Base-by-base conservation (phyloP, 1,140 invertebrate genomes). In the Calosoma granatense region DNA sequence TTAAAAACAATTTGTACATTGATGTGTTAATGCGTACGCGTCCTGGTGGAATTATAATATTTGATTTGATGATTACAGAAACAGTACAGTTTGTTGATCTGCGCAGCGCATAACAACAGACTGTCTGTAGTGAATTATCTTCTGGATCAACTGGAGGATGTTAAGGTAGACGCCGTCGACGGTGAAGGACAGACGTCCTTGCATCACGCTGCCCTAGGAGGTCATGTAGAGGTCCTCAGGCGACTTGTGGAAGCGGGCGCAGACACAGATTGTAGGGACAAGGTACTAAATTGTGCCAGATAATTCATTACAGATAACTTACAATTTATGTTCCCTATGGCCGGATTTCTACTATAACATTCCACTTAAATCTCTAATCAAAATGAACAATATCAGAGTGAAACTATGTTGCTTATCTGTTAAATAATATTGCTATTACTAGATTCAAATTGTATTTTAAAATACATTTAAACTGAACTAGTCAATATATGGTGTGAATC, bases 181-280 rank as follows among this genome's bases (percentile, higher is more conserved):
- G 66, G 65, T 1, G 72, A 76, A 3, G 86, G 88, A 1, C 88
- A 88, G 70, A 85, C 85, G 1, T 79, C 88, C 0, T 71, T 91
- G 0, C 87, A 89, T 67, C 78, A 89, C 21, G 85, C 88, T 1
- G 76, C 85, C 1, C 79, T 88, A 63, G 83, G 86, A 62, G 90
- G 87, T 1, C 82, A 90, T 64, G 76, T 79, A 1, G 75, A 82
- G 41, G 83, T 90, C 69, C 80, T 83, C 1, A 79, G 80, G 23
- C 70, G 90, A 19, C 75, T 93, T 6, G 71, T 90, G 26, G 81
- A 85, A 54, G 79, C 83, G 62, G 79, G 81, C 17, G 85, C 85
- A 9, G 73, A 82, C 60, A 77, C 86, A 1, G 84, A 87, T 65
- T 80, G 72, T 51, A 67, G 73, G 17, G 78, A 79, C 65, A 78